Percentiles rank a stretch among this genome's conserved stretches.
phyloP scores from a whole-genome alignment of 2,113 vertebrate species.

The Scalopus aquaticus region DNA sequence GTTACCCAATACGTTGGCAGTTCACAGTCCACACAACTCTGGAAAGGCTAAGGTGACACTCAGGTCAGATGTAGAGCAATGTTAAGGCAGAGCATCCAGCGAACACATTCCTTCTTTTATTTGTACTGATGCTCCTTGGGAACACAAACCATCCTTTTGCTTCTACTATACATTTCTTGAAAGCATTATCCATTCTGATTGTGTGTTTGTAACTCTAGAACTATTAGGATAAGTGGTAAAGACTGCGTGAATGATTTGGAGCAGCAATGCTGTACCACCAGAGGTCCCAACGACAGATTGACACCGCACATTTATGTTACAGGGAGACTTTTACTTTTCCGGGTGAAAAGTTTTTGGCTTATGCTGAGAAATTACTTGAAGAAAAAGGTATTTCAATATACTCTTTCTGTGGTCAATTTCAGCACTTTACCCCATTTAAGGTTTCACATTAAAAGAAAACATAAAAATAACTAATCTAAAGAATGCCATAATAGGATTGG shows the following conservation, averaged over 20 bases:
- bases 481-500: neutral
- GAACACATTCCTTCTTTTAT: neutral
- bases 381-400: neutral
- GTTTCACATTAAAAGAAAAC: neutral
- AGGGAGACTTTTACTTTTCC: neutral
- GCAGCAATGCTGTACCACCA: neutral
- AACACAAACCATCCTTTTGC: neutral
- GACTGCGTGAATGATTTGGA: neutral
- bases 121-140: neutral
- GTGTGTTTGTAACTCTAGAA: neutral
- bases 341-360: neutral
- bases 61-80: neutral
- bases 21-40: neutral
- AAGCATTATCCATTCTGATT: neutral
- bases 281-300: neutral
- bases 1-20: neutral
- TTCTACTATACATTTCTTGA: neutral
- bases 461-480: conserved; percentile 49
- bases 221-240: neutral
- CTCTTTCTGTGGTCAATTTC: neutral
- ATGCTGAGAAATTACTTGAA: neutral
- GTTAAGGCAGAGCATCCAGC: neutral
- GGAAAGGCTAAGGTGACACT: neutral
- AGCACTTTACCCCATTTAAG: neutral
- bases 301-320: neutral